Conservation (phyloP, 2,113 vertebrate genomes). For the Periophthalmodon schlosseri region DNA sequence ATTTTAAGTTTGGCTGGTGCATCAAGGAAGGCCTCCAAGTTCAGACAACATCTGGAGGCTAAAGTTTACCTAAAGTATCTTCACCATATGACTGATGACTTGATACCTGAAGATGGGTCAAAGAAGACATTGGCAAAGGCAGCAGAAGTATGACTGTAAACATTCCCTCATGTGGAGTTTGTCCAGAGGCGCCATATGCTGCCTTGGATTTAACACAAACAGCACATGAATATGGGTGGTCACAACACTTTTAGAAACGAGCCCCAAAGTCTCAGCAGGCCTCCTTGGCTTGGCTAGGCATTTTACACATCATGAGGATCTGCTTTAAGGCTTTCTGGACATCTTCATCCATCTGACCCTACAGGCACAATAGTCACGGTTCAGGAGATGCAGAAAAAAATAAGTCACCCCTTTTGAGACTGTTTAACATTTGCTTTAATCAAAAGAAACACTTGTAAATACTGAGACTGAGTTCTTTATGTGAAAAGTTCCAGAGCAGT, state of each 20-base stretch:
- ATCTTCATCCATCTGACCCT: constrained; percentile 99
- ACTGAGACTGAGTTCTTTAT: not conserved
- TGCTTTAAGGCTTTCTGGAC: constrained; percentile 97
- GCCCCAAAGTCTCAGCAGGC: constrained; percentile 46
- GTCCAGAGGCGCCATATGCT: constrained; percentile 50
- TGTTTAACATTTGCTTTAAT: not conserved
- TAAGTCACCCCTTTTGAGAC: not conserved
- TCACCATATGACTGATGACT: not conserved
- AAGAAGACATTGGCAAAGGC: constrained; percentile 15
- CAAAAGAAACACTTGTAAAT: not conserved
- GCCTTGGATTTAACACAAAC: constrained; percentile 13
- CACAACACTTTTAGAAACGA: constrained; percentile 16
- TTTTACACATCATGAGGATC: constrained; percentile 96
- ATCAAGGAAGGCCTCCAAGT: constrained; percentile 10
- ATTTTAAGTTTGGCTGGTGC: constrained; percentile 29
- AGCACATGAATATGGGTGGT: not conserved
- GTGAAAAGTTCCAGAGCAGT: constrained; percentile 3
- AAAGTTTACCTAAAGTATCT: constrained; percentile 22
- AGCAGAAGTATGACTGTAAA: constrained; percentile 41
- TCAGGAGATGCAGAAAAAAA: not conserved
- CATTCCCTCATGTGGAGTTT: constrained; percentile 33
- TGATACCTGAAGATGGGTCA: constrained; percentile 7
- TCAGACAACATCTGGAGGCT: constrained; percentile 18
- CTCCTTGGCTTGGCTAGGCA: constrained; percentile 89
- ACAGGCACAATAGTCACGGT: constrained; percentile 21